A percentile compares a stretch with the other conserved stretches of the same genome.
These are phyloP conservation scores for Drosophila ironensis DNA, from an alignment of 1,140 invertebrate genomes.

Conservation along the genomic window DNA sequence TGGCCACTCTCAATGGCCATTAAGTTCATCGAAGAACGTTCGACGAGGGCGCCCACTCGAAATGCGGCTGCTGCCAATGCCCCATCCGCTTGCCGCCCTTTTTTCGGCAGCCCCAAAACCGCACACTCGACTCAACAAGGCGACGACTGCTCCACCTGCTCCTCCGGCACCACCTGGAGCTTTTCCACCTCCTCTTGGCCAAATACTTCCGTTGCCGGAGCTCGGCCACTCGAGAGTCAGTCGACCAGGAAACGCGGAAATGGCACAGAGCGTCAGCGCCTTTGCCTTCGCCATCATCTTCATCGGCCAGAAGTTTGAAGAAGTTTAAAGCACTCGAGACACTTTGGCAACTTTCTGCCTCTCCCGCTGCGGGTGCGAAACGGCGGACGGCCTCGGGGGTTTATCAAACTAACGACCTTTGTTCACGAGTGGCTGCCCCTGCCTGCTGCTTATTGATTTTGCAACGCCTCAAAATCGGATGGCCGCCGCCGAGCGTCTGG, in stretches of 20 bases:
- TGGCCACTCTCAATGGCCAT: conserved; percentile 67
- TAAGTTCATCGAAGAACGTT: conserved; percentile 75
- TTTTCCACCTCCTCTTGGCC: conserved; percentile 4
- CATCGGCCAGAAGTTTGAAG: conserved; percentile 56
- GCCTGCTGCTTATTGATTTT: conserved; percentile 63
- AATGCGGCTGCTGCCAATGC: conserved; percentile 23
- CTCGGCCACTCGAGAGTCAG: conserved; percentile 58
- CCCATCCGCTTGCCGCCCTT: conserved; percentile 31
- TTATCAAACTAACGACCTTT: conserved; percentile 63
- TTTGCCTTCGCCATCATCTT: conserved; percentile 9
- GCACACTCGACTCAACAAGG: conserved; percentile 71
- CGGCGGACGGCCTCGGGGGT: conserved; percentile 32
- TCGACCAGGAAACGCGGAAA: conserved; percentile 68
- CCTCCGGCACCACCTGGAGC: too few relatives aligned
- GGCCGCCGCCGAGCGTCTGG: conserved; percentile 10
- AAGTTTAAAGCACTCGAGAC: conserved; percentile 72
- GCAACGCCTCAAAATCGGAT: background rate
- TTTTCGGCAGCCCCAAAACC: conserved; percentile 52
- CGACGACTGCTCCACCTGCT: conserved; percentile 50
- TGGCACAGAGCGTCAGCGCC: conserved; percentile 47
- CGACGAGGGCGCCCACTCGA: conserved; percentile 60
- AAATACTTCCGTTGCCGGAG: conserved; percentile 11
- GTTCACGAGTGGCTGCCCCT: conserved; percentile 40
- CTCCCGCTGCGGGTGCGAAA: conserved; percentile 8
- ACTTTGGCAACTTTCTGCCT: conserved; percentile 70